Evolutionary conservation across 2,113 vertebrate species (phyloP).

Genomic region (Hemichromis elongatus): DNA sequence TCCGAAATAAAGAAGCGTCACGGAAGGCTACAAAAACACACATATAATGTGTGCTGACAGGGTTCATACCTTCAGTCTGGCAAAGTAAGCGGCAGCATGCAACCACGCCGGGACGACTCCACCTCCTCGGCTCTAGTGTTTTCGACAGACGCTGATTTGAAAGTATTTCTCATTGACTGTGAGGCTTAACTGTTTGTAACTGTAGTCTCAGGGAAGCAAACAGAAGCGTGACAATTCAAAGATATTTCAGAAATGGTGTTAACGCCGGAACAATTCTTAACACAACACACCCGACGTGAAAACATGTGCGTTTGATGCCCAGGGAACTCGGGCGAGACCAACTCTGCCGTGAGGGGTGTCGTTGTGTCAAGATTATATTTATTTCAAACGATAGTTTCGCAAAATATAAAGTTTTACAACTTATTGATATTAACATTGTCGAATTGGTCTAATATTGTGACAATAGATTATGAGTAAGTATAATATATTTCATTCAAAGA

Average conservation of each 20-base stretch:
- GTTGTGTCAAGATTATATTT: fast-evolving
- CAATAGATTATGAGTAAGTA: background rate
- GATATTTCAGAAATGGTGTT: background rate
- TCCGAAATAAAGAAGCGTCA: background rate
- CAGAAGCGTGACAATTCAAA: background rate
- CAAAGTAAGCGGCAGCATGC: background rate
- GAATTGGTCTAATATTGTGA: too few species aligned
- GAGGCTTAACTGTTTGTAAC: background rate
- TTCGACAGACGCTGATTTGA: background rate
- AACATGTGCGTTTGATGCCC: constrained; percentile 37
- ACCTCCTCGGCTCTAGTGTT: background rate
- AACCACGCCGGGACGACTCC: background rate
- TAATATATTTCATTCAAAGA: background rate
- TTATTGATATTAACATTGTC: fast-evolving
- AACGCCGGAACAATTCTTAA: background rate
- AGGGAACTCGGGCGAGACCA: constrained; percentile 32
- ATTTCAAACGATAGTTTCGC: background rate
- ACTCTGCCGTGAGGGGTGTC: background rate
- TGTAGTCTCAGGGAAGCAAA: fast-evolving
- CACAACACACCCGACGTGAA: constrained; percentile 17
- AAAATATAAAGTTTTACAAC: fast-evolving
- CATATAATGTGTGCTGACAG: fast-evolving
- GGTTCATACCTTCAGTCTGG: background rate
- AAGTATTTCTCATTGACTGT: background rate
- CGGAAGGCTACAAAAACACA: background rate